A percentile compares a stretch with the other conserved stretches of the same genome.
These are phyloP conservation scores for Mythimna pallens DNA, from an alignment of 2,888 invertebrate species.

Conservation along the genomic window DNA sequence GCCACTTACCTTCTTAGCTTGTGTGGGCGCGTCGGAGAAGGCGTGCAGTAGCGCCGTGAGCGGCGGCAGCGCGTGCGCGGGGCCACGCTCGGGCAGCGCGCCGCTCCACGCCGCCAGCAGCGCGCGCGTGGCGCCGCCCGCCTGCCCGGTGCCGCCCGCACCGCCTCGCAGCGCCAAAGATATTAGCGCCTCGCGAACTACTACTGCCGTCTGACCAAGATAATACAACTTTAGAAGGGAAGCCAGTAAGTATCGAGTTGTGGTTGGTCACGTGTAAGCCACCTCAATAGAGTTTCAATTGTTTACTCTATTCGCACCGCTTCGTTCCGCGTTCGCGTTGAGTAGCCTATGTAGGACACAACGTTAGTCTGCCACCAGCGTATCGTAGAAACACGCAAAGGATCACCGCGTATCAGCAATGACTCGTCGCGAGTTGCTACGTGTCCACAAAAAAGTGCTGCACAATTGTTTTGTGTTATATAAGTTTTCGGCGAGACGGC, in stretches of 20 bases:
- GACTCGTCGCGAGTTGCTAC: no score
- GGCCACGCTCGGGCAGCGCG: conserved; percentile 73
- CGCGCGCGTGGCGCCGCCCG: conserved; percentile 71
- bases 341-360: no score
- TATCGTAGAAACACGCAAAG: no score
- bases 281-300: no score
- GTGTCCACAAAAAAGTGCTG: no score
- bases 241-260: background rate
- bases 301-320: no score
- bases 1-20: conserved; percentile 76
- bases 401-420: no score
- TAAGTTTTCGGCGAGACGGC: no score
- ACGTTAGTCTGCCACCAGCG: no score
- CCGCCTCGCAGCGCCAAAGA: conserved; percentile 76
- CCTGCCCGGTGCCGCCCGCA: conserved; percentile 50
- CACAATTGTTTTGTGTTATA: no score
- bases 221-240: background rate
- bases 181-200: conserved; percentile 90
- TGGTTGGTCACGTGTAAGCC: background rate
- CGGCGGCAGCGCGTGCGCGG: conserved; percentile 80
- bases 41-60: conserved; percentile 84
- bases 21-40: conserved; percentile 83
- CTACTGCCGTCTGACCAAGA: conserved; percentile 87
- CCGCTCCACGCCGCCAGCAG: conserved; percentile 81
- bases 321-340: no score